Evolutionary conservation across 35 echinoderm and acorn worm species (phyloP), one percentile per base, ranked within the genome.

Genomic region (Anneissia japonica): DNA sequence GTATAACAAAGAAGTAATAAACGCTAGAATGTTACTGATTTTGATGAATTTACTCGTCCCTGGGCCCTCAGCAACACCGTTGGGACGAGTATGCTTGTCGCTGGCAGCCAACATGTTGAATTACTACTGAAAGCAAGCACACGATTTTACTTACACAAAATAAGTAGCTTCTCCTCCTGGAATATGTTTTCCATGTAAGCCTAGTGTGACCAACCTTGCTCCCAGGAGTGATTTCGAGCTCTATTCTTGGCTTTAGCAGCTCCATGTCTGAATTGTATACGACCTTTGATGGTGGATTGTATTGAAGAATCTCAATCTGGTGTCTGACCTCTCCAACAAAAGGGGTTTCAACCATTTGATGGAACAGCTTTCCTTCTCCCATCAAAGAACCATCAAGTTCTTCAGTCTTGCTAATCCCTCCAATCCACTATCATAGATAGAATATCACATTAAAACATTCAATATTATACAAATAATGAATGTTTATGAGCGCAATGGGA

Each of bases 151-250:
- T 89, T 75, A 89, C 88, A 34, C 72, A 83, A 41, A 83, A 89
- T 77, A 89, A 51, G n/a, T 84, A 89, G 46, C 88, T 89, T 41
- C 88, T 89, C 11, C 80, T 41, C 31, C 74, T 83, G 21, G 88
- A 83, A 83, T 89, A 89, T 32, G 77, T 39, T 23, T 38, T 83
- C 88, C 80, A 77, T 74, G 30, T 83, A 5, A 89, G n/a, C 33
- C 76, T 83, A 5, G 88, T 83, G 17, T 75, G 30, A 16, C 80
- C 80, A 30, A 34, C 46, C n/a, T 43, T 74, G 35, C 31, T 39
- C 34, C 64, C 79, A 30, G 82, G 80, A 0, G 28, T 43, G 36
- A 82, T 73, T 39, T 89, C 73, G 14, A 89, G 13, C 28, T 74
- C 81, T 39, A 28, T 73, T 11, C 37, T 73, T 0, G 88, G 88